Percentiles rank a stretch among this genome's conserved stretches.
phyloP scores from a whole-genome alignment of 92 coral and sea anemone species.

The Meandrina meandrites region DNA sequence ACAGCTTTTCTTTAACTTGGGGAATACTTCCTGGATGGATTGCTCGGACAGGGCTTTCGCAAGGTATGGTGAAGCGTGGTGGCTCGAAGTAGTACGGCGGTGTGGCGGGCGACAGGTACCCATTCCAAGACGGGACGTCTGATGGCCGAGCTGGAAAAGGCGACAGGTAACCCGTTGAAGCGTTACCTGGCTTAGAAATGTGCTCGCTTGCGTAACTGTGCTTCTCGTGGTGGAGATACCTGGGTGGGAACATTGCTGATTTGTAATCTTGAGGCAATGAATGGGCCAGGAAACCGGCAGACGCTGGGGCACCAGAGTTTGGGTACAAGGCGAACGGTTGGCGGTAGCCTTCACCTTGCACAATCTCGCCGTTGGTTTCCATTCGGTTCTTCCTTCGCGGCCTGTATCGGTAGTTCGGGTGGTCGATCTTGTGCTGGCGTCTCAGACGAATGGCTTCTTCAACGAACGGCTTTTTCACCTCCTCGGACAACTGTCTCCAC shows the following conservation, averaged over 20 bases:
- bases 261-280: constrained; percentile 41
- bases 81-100: constrained; percentile 41
- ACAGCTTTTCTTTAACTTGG: constrained; percentile 35
- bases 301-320: constrained; percentile 31
- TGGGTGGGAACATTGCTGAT: constrained; percentile 30
- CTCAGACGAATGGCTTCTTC: constrained; percentile 83
- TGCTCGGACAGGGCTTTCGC: constrained; percentile 28
- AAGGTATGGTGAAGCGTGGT: constrained; percentile 30
- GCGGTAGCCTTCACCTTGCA: constrained; percentile 17
- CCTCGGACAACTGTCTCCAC: constrained; percentile 81
- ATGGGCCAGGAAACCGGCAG: constrained; percentile 33
- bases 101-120: constrained; percentile 35
- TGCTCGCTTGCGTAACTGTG: constrained; percentile 27
- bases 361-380: constrained; percentile 35
- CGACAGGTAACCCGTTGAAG: constrained; percentile 31
- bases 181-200: constrained; percentile 26
- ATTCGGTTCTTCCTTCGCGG: constrained; percentile 77
- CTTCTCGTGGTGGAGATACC: constrained; percentile 26
- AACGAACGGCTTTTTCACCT: constrained; percentile 80
- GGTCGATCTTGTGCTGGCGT: constrained; percentile 85
- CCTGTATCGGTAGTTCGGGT: constrained; percentile 86
- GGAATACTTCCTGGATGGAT: constrained; percentile 40
- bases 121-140: constrained; percentile 42
- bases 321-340: constrained; percentile 42
- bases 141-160: constrained; percentile 41